A percentile compares a stretch with the other conserved stretches of the same genome.
These are phyloP conservation scores for Aspidiotus rigidus DNA, from an alignment of 2,888 invertebrate species.

Conservation along the genomic window DNA sequence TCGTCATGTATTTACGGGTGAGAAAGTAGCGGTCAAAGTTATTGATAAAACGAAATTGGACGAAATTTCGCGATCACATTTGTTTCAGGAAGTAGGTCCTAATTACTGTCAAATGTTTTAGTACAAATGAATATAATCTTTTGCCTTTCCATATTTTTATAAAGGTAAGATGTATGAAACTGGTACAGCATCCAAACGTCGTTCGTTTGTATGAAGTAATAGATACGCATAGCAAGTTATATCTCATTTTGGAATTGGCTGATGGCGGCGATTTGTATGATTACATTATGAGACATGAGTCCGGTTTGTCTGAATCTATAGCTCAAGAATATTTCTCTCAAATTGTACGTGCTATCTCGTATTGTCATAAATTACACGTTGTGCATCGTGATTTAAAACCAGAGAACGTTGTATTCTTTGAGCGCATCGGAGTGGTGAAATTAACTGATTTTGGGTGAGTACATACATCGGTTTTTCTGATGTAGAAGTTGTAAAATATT, in stretches of 20 bases:
- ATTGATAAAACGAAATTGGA: slow-evolving; percentile 98
- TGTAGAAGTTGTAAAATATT: neutral
- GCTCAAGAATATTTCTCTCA: slow-evolving; percentile 90
- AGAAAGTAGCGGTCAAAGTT: slow-evolving; percentile 95
- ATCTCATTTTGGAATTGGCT: slow-evolving; percentile 91
- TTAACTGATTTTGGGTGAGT: slow-evolving; percentile 90
- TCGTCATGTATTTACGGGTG: slow-evolving; percentile 96
- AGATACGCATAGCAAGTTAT: slow-evolving; percentile 95
- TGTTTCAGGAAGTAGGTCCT: slow-evolving; percentile 76
- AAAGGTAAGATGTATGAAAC: slow-evolving; percentile 91
- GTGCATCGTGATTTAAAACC: slow-evolving; percentile 93
- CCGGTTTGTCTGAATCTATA: slow-evolving; percentile 50
- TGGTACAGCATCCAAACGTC: slow-evolving; percentile 98
- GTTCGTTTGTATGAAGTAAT: slow-evolving; percentile 98
- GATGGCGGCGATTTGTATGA: slow-evolving; percentile 98
- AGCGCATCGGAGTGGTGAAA: slow-evolving; percentile 92
- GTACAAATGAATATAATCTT: neutral
- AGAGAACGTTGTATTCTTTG: slow-evolving; percentile 98
- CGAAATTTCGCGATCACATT: slow-evolving; percentile 87
- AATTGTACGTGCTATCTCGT: slow-evolving; percentile 94
- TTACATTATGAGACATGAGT: slow-evolving; percentile 92
- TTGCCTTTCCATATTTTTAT: slow-evolving; percentile 37
- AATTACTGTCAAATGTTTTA: too few relatives aligned
- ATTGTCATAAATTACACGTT: slow-evolving; percentile 88
- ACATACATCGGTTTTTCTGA: neutral